These are phyloP conservation scores for Protomyctophum bolini DNA, from an alignment of 2,113 vertebrate genomes.

Conservation along the genomic window DNA sequence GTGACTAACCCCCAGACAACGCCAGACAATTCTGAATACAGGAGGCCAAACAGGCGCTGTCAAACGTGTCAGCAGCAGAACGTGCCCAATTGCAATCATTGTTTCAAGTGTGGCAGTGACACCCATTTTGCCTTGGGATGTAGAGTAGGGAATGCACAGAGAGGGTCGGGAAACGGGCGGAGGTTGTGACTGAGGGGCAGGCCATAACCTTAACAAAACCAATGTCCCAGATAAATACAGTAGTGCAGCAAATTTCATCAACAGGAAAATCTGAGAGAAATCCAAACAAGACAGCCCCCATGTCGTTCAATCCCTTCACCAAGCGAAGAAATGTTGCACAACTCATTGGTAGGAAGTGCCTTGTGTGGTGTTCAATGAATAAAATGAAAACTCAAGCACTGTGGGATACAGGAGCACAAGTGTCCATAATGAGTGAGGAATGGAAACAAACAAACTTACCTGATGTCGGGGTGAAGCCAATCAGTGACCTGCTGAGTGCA, in stretches of 20 bases:
- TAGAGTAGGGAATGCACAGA: slow-evolving; percentile 4
- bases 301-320: no score
- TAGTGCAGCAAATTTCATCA: no score
- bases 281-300: no score
- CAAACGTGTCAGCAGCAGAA: slow-evolving; percentile 6
- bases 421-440: slow-evolving; percentile 13
- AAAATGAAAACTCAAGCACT: slow-evolving; percentile 8
- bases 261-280: no score
- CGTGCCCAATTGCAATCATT: neutral
- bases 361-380: slow-evolving; percentile 5
- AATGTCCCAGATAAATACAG: slow-evolving; percentile 1
- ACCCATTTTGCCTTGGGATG: slow-evolving; percentile 2
- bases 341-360: neutral
- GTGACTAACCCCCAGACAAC: neutral
- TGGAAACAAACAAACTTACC: slow-evolving; percentile 8
- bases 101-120: slow-evolving; percentile 15
- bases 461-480: slow-evolving; percentile 2
- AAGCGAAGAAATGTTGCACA: neutral
- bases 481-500: slow-evolving; percentile 10
- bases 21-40: neutral
- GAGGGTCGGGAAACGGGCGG: neutral
- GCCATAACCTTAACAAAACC: neutral
- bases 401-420: slow-evolving; percentile 14
- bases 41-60: slow-evolving; percentile 5
- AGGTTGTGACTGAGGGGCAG: neutral